Evolutionary conservation across 2,797 vertebrate genomes (phyloP), one percentile per base, ranked within the genome.

Genomic region (Tangara arthus): DNA sequence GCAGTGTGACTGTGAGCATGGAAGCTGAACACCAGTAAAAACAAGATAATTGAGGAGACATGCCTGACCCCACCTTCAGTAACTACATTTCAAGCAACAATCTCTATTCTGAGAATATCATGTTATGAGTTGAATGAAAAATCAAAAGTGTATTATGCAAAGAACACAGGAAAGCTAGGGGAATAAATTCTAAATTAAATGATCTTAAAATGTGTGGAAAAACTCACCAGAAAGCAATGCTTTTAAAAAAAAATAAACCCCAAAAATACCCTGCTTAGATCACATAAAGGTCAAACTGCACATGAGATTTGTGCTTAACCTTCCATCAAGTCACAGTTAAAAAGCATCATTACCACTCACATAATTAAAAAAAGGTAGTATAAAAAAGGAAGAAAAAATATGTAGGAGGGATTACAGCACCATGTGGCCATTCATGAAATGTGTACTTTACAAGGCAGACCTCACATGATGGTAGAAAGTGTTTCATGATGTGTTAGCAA

Each of bases 401-500:
- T 57, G 56, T 71, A 93, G 84, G 71, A 93, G 87, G 84, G 90
- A 94, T 94, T 92, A 92, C 47, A 93, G 92, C 46, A 96, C 92
- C 83, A 89, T 89, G 87, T 87, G 83, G 93, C 82, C 93, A 92
- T 94, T 96, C 94, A 97, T 73, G 46, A 92, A 94, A 92, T 75
- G 89, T 89, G 84, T 93, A 91, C 69, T 95, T 95, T 91, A 89
- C 50, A 83, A 87, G 90, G 72, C 32, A 77, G 96, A 95, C 95
- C 96, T 94, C 94, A 89, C 94, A 94, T 91, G 93, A 75, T 1
- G 95, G 89, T 61, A 92, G 83, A 94, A 94, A 92, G 87, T 92
- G 76, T 96, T 94, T 96, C 90, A 96, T 55, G 93, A 92, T 86
- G 95, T 96, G 94, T 83, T 92, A 95, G 82, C 72, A 80, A 90